A percentile compares a stretch with the other conserved stretches of the same genome.
phyloP scores from a whole-genome alignment of 1,140 invertebrate species.

The Drosophila sucinea region DNA sequence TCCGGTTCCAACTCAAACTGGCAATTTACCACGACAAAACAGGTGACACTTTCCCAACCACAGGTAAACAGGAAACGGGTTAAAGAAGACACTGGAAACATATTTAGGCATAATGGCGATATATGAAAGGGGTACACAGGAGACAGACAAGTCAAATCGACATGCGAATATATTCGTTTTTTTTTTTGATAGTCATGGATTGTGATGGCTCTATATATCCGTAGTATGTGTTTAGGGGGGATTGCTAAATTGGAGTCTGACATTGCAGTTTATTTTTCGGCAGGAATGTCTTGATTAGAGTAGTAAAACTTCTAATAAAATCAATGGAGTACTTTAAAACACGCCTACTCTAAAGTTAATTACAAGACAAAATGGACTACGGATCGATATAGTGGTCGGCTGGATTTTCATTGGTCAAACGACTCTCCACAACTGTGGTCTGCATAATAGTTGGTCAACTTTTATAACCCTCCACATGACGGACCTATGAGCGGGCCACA shows the following conservation, averaged over 20 bases:
- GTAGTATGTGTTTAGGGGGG: background rate
- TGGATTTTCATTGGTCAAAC: slow-evolving; percentile 55
- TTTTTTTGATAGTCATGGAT: slow-evolving; percentile 60
- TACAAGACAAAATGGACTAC: slow-evolving; percentile 44
- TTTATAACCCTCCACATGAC: slow-evolving; percentile 30
- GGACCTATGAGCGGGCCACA: background rate
- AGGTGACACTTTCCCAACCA: slow-evolving; percentile 77
- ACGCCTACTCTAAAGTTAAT: slow-evolving; percentile 44
- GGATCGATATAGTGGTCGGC: slow-evolving; percentile 29
- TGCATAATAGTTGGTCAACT: slow-evolving; percentile 76
- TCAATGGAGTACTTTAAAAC: slow-evolving; percentile 8
- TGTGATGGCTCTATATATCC: slow-evolving; percentile 60
- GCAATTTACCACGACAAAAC: slow-evolving; percentile 57
- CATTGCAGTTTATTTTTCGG: slow-evolving; percentile 24
- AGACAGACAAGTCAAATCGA: background rate
- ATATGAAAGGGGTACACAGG: slow-evolving; percentile 25
- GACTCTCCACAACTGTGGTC: slow-evolving; percentile 13
- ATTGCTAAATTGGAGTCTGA: slow-evolving; percentile 47
- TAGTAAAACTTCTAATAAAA: background rate
- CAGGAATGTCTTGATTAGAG: background rate
- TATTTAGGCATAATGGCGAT: background rate
- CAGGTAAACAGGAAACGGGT: slow-evolving; percentile 41
- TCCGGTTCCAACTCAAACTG: slow-evolving; percentile 63
- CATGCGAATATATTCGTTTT: slow-evolving; percentile 31
- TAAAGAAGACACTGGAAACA: slow-evolving; percentile 40